Conservation (phyloP, 2,888 invertebrate genomes). For the Diarsia mendica region DNA sequence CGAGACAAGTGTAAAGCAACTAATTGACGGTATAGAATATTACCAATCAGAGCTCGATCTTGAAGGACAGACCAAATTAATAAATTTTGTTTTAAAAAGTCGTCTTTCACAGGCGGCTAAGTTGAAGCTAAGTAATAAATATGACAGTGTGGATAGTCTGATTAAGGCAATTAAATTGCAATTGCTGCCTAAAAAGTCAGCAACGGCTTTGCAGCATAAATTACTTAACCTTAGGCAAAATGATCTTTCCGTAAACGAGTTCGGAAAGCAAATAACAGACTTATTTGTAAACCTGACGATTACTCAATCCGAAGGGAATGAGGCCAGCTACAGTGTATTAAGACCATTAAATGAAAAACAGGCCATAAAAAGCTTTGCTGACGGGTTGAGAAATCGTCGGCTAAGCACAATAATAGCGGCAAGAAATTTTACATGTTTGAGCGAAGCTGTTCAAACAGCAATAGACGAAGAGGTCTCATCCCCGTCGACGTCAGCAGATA, state of each 20-base stretch:
- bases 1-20: neutral
- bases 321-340: neutral
- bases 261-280: conserved; percentile 2
- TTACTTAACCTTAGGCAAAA: neutral
- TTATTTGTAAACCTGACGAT: conserved; percentile 1
- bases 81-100: too few relatives aligned
- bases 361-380: neutral
- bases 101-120: too few relatives aligned
- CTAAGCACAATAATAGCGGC: neutral
- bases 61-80: too few relatives aligned
- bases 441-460: conserved; percentile 15
- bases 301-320: conserved; percentile 5
- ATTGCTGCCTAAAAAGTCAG: neutral
- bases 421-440: conserved; percentile 6
- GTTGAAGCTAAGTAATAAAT: too few relatives aligned
- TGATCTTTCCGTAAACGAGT: neutral
- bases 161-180: too few relatives aligned
- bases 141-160: too few relatives aligned
- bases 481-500: conserved; percentile 1
- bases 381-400: conserved; percentile 1
- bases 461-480: conserved; percentile 15
- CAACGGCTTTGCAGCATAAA: neutral
- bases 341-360: neutral
- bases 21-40: neutral
- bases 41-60: too few relatives aligned